Conservation (phyloP, 2,113 vertebrate species). For the Cochlearius cochlearius region DNA sequence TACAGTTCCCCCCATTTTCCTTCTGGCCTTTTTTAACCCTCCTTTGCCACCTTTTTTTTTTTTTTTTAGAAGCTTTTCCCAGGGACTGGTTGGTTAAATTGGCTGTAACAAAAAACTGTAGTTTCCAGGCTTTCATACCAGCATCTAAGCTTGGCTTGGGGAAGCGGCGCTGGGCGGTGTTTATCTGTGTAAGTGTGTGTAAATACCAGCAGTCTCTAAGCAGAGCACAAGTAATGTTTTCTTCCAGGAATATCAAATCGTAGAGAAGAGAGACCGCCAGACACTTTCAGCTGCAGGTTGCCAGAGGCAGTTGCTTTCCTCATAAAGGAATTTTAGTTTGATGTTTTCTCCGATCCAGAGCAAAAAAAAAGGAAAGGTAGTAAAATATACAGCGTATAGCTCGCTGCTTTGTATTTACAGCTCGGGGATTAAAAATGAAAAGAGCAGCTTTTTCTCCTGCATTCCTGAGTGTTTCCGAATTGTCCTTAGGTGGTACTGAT, state of each 20-base stretch:
- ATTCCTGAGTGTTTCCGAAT: background rate
- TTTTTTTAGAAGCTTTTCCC: background rate
- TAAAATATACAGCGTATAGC: background rate
- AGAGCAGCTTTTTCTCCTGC: background rate
- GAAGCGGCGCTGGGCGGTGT: background rate
- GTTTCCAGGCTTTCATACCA: background rate
- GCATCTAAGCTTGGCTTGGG: background rate
- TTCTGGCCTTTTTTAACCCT: background rate
- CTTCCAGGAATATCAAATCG: conserved; percentile 27
- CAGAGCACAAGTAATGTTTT: conserved; percentile 21
- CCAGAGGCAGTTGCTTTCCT: conserved; percentile 45
- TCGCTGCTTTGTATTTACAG: background rate
- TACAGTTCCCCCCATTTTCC: background rate
- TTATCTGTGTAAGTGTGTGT: conserved; percentile 14
- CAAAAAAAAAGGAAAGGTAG: background rate
- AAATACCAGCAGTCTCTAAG: conserved; percentile 40
- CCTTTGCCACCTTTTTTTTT: background rate
- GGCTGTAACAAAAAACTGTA: background rate
- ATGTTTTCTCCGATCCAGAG: conserved; percentile 10
- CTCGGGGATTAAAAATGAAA: background rate
- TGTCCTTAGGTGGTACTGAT: background rate
- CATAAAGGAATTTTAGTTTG: background rate
- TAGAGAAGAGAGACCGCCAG: background rate
- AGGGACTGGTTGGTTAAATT: background rate
- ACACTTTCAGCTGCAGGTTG: background rate